Conservation (phyloP, 2,888 invertebrate genomes). For the Agriopis marginaria region DNA sequence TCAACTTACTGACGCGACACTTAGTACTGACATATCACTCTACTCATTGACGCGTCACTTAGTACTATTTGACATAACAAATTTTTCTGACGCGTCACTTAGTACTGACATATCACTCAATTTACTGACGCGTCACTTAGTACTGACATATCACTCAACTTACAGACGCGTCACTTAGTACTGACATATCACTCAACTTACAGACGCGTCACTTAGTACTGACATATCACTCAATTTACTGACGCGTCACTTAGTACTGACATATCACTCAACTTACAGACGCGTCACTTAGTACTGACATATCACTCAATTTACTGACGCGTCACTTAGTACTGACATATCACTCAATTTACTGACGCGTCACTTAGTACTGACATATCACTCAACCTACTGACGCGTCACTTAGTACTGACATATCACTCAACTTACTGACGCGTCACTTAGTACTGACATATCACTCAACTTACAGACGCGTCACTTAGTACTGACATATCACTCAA, state of each 20-base stretch:
- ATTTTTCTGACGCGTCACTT: no score
- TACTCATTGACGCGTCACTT: neutral
- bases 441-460: neutral
- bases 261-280: no score
- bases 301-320: neutral
- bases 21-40: neutral
- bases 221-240: no score
- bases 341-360: neutral
- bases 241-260: neutral
- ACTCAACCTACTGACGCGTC: no score
- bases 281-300: no score
- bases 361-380: neutral
- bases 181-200: neutral
- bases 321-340: neutral
- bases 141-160: no score
- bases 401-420: neutral
- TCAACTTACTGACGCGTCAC: neutral
- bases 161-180: neutral
- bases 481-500: no score
- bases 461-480: no score
- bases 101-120: no score
- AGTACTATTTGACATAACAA: neutral
- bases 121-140: neutral
- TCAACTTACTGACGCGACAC: no score
- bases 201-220: neutral